Evolutionary conservation across 2,113 vertebrate genomes (phyloP), one percentile per base, ranked within the genome.

Genomic region (Chlorodrepanis virens): DNA sequence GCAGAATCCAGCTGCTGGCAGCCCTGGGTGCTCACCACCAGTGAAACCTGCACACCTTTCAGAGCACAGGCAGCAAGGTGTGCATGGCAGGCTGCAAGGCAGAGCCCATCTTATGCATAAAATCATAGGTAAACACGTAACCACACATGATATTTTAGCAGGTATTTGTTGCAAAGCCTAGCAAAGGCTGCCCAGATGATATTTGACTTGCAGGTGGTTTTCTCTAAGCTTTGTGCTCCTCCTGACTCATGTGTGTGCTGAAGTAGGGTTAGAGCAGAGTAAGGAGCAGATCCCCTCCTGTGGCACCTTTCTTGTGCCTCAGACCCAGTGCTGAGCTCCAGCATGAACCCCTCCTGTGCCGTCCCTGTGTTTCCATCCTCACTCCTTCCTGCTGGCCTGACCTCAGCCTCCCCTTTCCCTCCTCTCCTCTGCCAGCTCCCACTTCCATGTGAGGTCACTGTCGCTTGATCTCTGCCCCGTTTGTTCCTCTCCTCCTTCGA

Each of bases 21-120:
- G 2, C 10, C 6, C 40, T 33, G n/a, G 33, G 37, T 5, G 2
- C 28, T 82, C 1, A 0, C 37, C 5, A 3, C 20, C 3, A 0
- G 12, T 3, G 42, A 52, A 57, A 18, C 49, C 33, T 13, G 44
- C 42, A 28, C 0, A 0, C 11, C 29, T 27, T 68, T 39, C 20
- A 39, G 18, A 85, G 44, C 61, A 28, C 11, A 12, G 39, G 24
- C 70, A 90, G 50, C 29, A 40, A 82, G 49, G 35, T 37, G 40
- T 27, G 39, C 19, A 12, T 39, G 44, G 45, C 40, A 33, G 45
- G 21, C 80, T 60, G 68, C 63, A 44, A 65, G 53, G 54, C 84
- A 75, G 57, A 83, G 40, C 35, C 44, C 47, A 29, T 25, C n/a
- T 60, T 12, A 4, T 29, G 39, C 24, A 5, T 21, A 22, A 74